A percentile compares a stretch with the other conserved stretches of the same genome.
Evolutionary conservation across 2,113 vertebrate genomes (phyloP).

Genomic region (Austrofundulus limnaeus): DNA sequence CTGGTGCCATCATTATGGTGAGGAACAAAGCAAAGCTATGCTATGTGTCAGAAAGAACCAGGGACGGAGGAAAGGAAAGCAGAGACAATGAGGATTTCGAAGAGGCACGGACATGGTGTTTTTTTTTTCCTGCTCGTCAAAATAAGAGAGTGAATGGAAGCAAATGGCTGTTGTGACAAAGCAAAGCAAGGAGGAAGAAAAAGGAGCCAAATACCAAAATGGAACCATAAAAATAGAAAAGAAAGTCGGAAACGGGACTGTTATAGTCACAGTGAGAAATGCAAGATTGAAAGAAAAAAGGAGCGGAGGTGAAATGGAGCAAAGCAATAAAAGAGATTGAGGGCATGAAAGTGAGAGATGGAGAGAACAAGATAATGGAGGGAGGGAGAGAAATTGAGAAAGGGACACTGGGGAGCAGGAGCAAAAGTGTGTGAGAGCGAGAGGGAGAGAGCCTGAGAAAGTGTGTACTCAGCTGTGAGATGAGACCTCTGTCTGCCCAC

Average conservation of each 20-base stretch:
- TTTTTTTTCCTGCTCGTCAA: slow-evolving; percentile 30
- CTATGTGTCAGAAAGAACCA: slow-evolving; percentile 32
- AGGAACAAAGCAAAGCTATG: slow-evolving; percentile 63
- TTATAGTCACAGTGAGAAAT: slow-evolving; percentile 32
- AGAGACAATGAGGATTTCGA: slow-evolving; percentile 25
- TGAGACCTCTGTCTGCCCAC: slow-evolving; percentile 76
- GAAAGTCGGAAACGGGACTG: slow-evolving; percentile 25
- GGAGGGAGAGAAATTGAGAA: slow-evolving; percentile 74
- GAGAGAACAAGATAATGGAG: slow-evolving; percentile 73
- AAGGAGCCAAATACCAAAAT: slow-evolving; percentile 35
- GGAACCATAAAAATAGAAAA: slow-evolving; percentile 32
- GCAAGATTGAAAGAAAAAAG: slow-evolving; percentile 36
- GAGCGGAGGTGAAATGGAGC: slow-evolving; percentile 67
- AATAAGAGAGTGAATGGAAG: slow-evolving; percentile 33
- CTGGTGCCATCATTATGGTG: slow-evolving; percentile 67
- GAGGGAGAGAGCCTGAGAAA: slow-evolving; percentile 75
- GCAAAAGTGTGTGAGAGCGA: slow-evolving; percentile 74
- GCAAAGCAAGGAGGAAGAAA: slow-evolving; percentile 7
- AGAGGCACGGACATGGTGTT: slow-evolving; percentile 14
- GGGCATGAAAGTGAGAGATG: slow-evolving; percentile 73
- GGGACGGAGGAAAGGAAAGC: slow-evolving; percentile 17
- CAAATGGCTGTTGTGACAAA: slow-evolving; percentile 39
- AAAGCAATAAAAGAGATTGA: slow-evolving; percentile 71
- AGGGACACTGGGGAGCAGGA: slow-evolving; percentile 71
- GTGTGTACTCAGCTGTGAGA: slow-evolving; percentile 82